Conservation (phyloP, 2,888 invertebrate genomes). For the Carcina quercana region DNA sequence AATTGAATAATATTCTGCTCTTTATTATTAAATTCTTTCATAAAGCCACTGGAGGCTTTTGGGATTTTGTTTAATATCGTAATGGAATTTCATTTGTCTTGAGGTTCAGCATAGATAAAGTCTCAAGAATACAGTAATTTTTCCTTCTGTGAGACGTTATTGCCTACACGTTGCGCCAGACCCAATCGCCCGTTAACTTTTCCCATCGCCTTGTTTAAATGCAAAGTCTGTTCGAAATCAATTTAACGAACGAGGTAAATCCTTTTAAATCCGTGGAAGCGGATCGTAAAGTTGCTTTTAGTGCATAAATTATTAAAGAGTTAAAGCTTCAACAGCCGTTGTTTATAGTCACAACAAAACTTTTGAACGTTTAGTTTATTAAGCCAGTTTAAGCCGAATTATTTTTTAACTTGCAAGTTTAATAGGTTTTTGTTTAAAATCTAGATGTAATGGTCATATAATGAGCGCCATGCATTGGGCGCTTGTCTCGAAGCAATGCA, state of each 20-base stretch:
- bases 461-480: slow-evolving; percentile 27
- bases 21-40: slow-evolving; percentile 68
- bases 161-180: slow-evolving; percentile 20
- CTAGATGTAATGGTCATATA: slow-evolving; percentile 3
- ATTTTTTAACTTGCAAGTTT: no score
- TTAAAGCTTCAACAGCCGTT: neutral
- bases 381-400: no score
- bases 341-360: neutral
- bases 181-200: slow-evolving; percentile 25
- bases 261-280: slow-evolving; percentile 11
- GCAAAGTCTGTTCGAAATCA: slow-evolving; percentile 16
- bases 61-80: slow-evolving; percentile 64
- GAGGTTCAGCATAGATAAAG: slow-evolving; percentile 33
- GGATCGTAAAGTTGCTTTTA: slow-evolving; percentile 7
- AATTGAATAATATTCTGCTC: slow-evolving; percentile 65
- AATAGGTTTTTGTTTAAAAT: neutral
- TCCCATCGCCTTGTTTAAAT: slow-evolving; percentile 18
- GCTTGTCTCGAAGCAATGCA: no score
- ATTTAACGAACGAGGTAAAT: slow-evolving; percentile 16
- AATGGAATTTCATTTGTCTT: slow-evolving; percentile 64
- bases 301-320: slow-evolving; percentile 1
- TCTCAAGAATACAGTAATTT: slow-evolving; percentile 21
- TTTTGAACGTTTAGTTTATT: no score
- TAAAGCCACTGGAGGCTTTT: slow-evolving; percentile 58
- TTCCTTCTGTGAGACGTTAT: slow-evolving; percentile 23